Evolutionary conservation across 2,888 invertebrate species (phyloP).

Genomic region (Coenonympha arcania): DNA sequence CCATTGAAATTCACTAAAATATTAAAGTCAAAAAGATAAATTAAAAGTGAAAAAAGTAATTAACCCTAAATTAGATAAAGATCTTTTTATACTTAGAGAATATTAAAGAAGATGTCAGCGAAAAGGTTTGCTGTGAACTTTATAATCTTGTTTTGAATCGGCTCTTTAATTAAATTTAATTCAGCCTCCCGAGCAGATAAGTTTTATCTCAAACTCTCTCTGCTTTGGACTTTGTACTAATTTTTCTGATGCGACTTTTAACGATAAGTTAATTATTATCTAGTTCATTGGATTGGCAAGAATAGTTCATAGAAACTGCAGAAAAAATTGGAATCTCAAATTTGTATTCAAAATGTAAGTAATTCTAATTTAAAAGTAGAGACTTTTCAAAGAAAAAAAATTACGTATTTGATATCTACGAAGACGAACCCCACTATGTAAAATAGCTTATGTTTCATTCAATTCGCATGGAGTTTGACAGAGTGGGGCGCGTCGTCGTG

Average conservation of each 20-base stretch:
- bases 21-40: not conserved
- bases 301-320: no score
- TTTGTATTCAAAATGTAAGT: no score
- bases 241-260: constrained; percentile 2
- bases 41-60: not conserved
- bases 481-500: no score
- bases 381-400: no score
- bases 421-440: no score
- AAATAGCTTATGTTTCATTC: no score
- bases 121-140: not conserved
- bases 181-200: constrained; percentile 6
- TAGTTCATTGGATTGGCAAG: no score
- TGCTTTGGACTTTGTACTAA: not conserved
- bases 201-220: constrained; percentile 6
- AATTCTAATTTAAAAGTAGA: no score
- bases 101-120: constrained; percentile 7
- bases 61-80: not conserved
- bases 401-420: no score
- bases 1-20: not conserved
- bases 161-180: constrained; percentile 14
- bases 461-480: no score
- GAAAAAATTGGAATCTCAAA: no score
- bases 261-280: not conserved
- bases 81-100: not conserved
- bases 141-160: constrained; percentile 1